Evolutionary conservation across 2,888 invertebrate species (phyloP), one percentile per base, ranked within the genome.

Genomic region (Caenorhabditis afra): DNA sequence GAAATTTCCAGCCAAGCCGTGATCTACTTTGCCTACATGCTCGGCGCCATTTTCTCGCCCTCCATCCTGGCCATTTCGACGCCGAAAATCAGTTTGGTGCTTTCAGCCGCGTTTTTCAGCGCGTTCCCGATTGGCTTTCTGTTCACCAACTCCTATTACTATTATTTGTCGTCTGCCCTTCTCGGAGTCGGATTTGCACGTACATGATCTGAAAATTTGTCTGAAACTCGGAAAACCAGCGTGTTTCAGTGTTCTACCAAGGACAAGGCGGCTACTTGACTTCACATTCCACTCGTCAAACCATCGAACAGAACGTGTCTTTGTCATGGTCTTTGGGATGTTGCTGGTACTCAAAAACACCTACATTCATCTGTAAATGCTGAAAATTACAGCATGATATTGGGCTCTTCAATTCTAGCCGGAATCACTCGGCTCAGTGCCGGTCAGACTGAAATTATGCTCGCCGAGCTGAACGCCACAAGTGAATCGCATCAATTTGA

Each of bases 171-270:
- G 7, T 59, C 76, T 1, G 79, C 68, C 0, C 35, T 82, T 2
- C 59, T 81, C 47, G 85, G 85, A 12, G 44, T 79, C 35, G 85
- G 83, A 18, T 79, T 79, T 35, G 82, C 85, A 12, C 68, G 85
- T 83, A 29, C 3, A 29, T 3, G 7, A 29, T 7, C 29, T 29
- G 29, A 7, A 29, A 29, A n/a, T n/a, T 29, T 5, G 7, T 29
- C 29, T 29, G 29, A 29, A 3, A 75, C 82, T 2, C 44, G 82
- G 47, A 61, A 82, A n/a, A 84, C 84, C 0, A 77, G 82, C 3
- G 80, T n/a, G n/a, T n/a, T 82, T 16, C 61, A 85, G 85, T 83
- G 2, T 85, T 73, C 44, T 85, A 79, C 50, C 61, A 71, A 14
- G 85, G 83, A 11, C 70, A 83, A 44, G 83, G 83, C 7, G 74